Percentiles rank a stretch among this genome's conserved stretches.
Conservation (phyloP, 2,797 vertebrate genomes). For the Rhadinocentrus ornatus region DNA sequence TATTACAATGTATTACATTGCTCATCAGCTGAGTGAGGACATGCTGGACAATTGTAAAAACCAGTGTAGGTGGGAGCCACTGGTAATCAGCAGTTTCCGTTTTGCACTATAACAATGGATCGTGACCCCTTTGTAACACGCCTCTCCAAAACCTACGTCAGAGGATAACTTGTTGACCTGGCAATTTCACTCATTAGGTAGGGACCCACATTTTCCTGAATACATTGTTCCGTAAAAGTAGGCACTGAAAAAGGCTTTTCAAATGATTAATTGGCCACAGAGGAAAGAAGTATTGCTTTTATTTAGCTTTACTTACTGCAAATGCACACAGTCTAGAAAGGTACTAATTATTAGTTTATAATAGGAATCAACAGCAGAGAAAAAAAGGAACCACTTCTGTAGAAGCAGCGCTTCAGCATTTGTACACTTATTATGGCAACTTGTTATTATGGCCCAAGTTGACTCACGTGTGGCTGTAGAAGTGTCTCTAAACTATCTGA, state of each 20-base stretch:
- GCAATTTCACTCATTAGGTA: conserved; percentile 39
- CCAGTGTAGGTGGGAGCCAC: conserved; percentile 64
- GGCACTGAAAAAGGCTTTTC: conserved; percentile 29
- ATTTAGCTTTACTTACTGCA: conserved; percentile 3
- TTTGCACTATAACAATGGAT: conserved; percentile 71
- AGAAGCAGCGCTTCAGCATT: not conserved
- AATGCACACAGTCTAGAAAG: not conserved
- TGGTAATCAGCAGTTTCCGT: conserved; percentile 66
- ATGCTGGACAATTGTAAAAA: conserved; percentile 35
- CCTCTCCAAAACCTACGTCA: conserved; percentile 66
- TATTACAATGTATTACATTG: conserved; percentile 29
- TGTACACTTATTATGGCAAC: too few species aligned
- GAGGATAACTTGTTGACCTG: conserved; percentile 72
- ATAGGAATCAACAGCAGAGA: not conserved
- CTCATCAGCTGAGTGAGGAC: conserved; percentile 60
- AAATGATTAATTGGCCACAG: conserved; percentile 19
- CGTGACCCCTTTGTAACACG: conserved; percentile 56
- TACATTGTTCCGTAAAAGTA: conserved; percentile 48
- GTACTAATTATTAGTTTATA: too few species aligned
- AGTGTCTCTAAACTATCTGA: conserved; percentile 29
- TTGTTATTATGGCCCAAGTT: not conserved
- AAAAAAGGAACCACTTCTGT: not conserved
- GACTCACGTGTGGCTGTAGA: conserved; percentile 18
- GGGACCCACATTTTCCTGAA: conserved; percentile 59
- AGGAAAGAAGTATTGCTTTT: conserved; percentile 6